Percentiles rank a stretch among this genome's conserved stretches.
phyloP scores from a whole-genome alignment of 2,797 vertebrate genomes.

The Malurus leucopterus region DNA sequence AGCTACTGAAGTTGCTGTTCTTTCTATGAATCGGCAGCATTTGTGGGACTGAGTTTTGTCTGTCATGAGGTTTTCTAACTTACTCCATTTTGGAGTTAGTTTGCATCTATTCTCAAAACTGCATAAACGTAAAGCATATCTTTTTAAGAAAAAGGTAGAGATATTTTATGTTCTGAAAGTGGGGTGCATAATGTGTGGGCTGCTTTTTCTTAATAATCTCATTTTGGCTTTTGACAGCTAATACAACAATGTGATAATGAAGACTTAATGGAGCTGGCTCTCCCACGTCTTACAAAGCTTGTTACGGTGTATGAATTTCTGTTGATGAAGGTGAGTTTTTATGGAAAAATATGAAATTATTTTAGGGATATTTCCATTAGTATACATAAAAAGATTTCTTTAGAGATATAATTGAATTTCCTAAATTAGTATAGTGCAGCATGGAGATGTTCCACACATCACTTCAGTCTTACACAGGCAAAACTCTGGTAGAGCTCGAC shows the following conservation, averaged over 20 bases:
- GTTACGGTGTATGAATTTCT: conserved; percentile 90
- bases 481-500: not conserved
- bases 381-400: not conserved
- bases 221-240: conserved; percentile 69
- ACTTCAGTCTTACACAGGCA: not conserved
- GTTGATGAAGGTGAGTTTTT: conserved; percentile 83
- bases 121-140: not conserved
- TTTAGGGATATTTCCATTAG: not conserved
- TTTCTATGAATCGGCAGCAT: not conserved
- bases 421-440: not conserved
- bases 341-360: not conserved
- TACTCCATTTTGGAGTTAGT: not conserved
- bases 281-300: conserved; percentile 84
- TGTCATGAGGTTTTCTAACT: not conserved
- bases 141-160: not conserved
- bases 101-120: not conserved
- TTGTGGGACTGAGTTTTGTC: not conserved
- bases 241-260: conserved; percentile 84
- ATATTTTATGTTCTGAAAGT: not conserved
- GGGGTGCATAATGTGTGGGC: not conserved
- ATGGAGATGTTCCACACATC: not conserved
- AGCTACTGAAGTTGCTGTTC: not conserved
- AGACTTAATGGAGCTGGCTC: conserved; percentile 85
- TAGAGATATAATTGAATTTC: not conserved
- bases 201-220: not conserved